Percentiles rank a stretch among this genome's conserved stretches.
phyloP scores from a whole-genome alignment of 2,113 vertebrate species.

The Alosa alosa region DNA sequence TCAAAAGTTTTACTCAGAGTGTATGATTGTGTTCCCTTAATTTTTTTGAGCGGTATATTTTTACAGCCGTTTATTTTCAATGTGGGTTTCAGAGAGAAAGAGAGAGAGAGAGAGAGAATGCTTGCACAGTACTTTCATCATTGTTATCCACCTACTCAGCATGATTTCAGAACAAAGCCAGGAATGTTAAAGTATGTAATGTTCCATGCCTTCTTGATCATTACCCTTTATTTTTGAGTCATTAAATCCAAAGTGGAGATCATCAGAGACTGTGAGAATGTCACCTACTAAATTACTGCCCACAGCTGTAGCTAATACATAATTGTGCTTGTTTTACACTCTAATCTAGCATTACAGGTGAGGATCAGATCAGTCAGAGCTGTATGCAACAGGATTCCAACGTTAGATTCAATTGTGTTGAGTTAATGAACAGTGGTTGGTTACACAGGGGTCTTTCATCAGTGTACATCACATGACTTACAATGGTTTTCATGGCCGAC shows the following conservation, averaged over 20 bases:
- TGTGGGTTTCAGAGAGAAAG: background rate
- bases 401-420: background rate
- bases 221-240: slow-evolving; percentile 74
- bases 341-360: background rate
- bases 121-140: background rate
- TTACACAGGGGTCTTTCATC: background rate
- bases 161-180: background rate
- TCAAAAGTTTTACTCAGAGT: too few relatives aligned
- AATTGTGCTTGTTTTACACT: background rate
- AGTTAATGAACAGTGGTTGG: background rate
- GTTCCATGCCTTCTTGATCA: slow-evolving; percentile 71
- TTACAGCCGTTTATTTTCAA: background rate
- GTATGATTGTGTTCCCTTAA: too few relatives aligned
- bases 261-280: slow-evolving; percentile 74
- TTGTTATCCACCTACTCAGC: background rate
- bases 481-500: background rate
- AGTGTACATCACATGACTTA: background rate
- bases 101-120: background rate
- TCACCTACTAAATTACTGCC: slow-evolving; percentile 66
- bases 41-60: too few relatives aligned
- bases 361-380: background rate
- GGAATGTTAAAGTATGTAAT: slow-evolving; percentile 52
- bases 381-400: background rate
- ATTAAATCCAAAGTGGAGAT: slow-evolving; percentile 78
- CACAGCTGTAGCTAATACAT: background rate